Evolutionary conservation across 2,113 vertebrate species (phyloP), one percentile per base, ranked within the genome.

Genomic region (Trematomus loennbergii): DNA sequence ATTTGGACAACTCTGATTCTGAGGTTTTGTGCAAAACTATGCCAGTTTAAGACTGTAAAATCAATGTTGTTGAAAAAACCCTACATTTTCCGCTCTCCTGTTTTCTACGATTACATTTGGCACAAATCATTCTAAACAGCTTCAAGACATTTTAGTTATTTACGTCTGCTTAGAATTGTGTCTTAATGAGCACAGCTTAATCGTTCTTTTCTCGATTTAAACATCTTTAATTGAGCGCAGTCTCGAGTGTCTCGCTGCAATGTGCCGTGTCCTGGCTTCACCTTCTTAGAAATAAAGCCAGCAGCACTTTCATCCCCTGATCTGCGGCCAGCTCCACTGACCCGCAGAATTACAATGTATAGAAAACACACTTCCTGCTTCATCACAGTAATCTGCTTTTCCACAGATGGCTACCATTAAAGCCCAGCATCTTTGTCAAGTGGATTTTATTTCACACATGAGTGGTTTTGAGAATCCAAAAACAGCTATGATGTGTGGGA

Each of bases 381-480:
- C 40, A 61, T 53, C 48, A 33, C 36, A 48, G 54, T 80, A 67
- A 80, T 80, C 70, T 67, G 36, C 70, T 68, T 67, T 67, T 22
- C 36, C 5, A 61, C 63, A 74, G 62, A 74, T 68, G 78, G 78
- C 70, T 67, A 63, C 22, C 63, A 48, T 67, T 73, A 60, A 73
- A 67, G 2, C 12, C 62, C 61, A 0, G 46, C 17, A 17, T 61
- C 70, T 67, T 54, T 73, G 46, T 73, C 10, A 10, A 16, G 43
- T 25, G 50, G 36, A 36, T 13, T 60, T 45, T 45, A 73, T 67
- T 73, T 79, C 53, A 52, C 78, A 48, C 53, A 29, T 0, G 33
- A 67, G 46, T 9, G 61, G 33, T 33, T 16, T 25, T 9, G 12
- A n/a, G 12, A n/a, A 20, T 62, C 36, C 22, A 11, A 45, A 66